A percentile compares a stretch with the other conserved stretches of the same genome.
Evolutionary conservation across 2,888 invertebrate genomes (phyloP).

Genomic region (Brachypalpus laphriformis): DNA sequence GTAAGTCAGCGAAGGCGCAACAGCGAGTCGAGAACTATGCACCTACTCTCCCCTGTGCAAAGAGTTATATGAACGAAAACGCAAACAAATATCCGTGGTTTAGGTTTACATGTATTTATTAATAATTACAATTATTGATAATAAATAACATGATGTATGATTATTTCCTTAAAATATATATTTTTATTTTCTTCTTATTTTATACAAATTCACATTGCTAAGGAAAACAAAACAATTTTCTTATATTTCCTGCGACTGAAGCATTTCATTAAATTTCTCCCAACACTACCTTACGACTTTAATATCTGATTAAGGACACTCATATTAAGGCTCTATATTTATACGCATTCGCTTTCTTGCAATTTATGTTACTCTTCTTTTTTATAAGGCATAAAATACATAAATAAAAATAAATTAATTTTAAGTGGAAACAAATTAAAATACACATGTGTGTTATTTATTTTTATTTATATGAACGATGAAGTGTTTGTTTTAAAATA

Average conservation of each 20-base stretch:
- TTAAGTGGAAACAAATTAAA: conserved; percentile 2
- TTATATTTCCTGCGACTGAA: neutral
- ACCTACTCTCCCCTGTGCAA: no score
- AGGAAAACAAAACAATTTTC: conserved; percentile 2
- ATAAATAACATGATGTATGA: conserved; percentile 66
- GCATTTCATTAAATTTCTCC: neutral
- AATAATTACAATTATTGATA: conserved; percentile 39
- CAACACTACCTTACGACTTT: conserved; percentile 24
- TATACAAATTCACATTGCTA: conserved; percentile 8
- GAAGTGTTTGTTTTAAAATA: neutral
- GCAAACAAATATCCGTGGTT: neutral
- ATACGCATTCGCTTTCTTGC: conserved; percentile 14
- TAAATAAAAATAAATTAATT: conserved; percentile 22
- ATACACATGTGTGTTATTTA: no score
- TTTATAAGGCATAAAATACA: conserved; percentile 31
- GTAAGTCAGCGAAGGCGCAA: no score
- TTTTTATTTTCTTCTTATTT: neutral
- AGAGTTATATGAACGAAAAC: neutral
- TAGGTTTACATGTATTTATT: conserved; percentile 52
- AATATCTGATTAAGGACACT: conserved; percentile 68
- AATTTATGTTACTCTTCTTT: neutral
- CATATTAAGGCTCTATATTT: conserved; percentile 60
- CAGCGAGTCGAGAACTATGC: no score
- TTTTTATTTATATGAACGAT: neutral
- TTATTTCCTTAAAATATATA: conserved; percentile 17